Conservation (phyloP, 2,113 vertebrate species). For the Astatoreochromis straeleni region DNA sequence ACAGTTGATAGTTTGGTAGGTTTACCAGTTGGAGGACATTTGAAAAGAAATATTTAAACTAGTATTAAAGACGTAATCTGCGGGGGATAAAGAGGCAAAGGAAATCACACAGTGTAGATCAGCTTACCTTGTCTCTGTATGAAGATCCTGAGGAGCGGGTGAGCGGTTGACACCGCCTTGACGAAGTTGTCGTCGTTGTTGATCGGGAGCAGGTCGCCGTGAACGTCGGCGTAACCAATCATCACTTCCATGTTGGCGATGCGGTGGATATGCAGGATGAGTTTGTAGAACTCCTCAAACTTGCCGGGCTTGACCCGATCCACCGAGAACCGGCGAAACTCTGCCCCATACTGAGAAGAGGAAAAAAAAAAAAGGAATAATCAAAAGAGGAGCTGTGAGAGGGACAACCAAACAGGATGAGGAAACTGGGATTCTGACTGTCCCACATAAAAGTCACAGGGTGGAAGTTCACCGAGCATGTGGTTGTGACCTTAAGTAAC, state of each 20-base stretch:
- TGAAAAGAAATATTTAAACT: not conserved
- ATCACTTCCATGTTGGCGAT: constrained; percentile 90
- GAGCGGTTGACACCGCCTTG: constrained; percentile 92
- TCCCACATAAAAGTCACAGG: not conserved
- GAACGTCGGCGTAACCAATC: constrained; percentile 93
- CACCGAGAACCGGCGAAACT: constrained; percentile 94
- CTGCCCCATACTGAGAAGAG: constrained; percentile 86
- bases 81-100: not conserved
- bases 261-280: constrained; percentile 90
- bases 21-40: not conserved
- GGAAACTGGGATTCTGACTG: constrained; percentile 1
- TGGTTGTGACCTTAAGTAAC: not conserved
- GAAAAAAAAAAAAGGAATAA: not conserved
- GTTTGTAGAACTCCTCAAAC: constrained; percentile 97
- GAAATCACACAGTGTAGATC: not conserved
- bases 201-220: constrained; percentile 97
- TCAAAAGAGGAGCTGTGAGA: not conserved
- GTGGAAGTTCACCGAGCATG: not conserved
- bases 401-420: constrained; percentile 9
- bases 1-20: not conserved
- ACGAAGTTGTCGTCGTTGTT: constrained; percentile 98
- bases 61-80: not conserved
- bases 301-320: constrained; percentile 90
- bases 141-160: constrained; percentile 92
- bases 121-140: constrained; percentile 91